phyloP scores from a whole-genome alignment of 2,888 invertebrate genomes.

The Tiphia femorata region DNA sequence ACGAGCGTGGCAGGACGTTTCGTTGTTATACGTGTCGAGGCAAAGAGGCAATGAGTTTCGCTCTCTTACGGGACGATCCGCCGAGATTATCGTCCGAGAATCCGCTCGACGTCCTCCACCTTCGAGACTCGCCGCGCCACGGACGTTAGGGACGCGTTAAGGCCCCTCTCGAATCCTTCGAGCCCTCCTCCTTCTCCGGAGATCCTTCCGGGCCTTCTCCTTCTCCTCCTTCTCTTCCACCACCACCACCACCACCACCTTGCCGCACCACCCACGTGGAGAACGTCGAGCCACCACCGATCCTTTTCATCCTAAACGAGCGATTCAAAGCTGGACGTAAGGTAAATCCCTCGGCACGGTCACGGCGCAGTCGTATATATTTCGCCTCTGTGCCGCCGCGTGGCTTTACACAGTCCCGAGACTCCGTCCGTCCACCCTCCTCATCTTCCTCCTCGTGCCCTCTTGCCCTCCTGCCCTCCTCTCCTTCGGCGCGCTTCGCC shows the following conservation, averaged over 20 bases:
- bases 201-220: constrained; percentile 53
- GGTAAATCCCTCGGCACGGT: constrained; percentile 60
- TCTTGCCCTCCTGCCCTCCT: constrained; percentile 27
- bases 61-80: background rate
- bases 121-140: background rate
- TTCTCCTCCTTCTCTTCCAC: constrained; percentile 41
- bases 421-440: constrained; percentile 31
- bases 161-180: background rate
- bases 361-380: constrained; percentile 59
- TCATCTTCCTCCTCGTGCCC: constrained; percentile 6
- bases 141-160: background rate
- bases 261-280: constrained; percentile 62
- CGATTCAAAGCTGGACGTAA: constrained; percentile 60
- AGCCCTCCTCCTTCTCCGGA: constrained; percentile 13
- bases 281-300: constrained; percentile 52
- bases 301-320: constrained; percentile 65
- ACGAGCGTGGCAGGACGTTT: too few relatives aligned
- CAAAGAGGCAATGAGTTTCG: too few relatives aligned
- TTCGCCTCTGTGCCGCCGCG: constrained; percentile 43
- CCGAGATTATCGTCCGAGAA: background rate
- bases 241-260: too few relatives aligned
- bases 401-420: constrained; percentile 34
- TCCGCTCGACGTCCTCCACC: background rate
- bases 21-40: too few relatives aligned
- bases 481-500: constrained; percentile 18